Percentiles rank a stretch among this genome's conserved stretches.
phyloP scores from a whole-genome alignment of 2,113 vertebrate species.

The Numenius arquata region DNA sequence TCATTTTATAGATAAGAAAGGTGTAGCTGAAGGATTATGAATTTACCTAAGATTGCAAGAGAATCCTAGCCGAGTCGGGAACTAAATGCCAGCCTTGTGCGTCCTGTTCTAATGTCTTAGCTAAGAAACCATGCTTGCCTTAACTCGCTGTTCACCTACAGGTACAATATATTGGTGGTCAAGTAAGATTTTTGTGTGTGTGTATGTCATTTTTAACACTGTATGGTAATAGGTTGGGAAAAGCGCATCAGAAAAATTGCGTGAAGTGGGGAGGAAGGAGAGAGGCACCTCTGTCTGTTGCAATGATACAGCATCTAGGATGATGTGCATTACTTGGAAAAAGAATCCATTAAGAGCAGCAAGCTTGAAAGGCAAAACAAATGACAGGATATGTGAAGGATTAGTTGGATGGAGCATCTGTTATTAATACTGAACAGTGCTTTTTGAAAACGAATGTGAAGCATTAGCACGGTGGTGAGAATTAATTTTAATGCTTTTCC shows the following conservation, averaged over 20 bases:
- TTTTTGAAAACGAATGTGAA: slow-evolving; percentile 29
- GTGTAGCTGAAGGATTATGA: not conserved
- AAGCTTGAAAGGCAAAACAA: slow-evolving; percentile 40
- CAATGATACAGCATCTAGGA: not conserved
- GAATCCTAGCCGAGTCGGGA: not conserved
- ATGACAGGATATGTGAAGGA: slow-evolving; percentile 40
- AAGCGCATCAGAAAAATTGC: not conserved
- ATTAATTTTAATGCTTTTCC: slow-evolving; percentile 42
- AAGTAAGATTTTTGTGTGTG: not conserved
- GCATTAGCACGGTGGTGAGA: not conserved
- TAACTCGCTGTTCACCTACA: not conserved
- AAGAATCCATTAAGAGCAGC: slow-evolving; percentile 22
- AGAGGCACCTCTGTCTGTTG: not conserved
- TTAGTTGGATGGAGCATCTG: slow-evolving; percentile 25
- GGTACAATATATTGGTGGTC: not conserved
- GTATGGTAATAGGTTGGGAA: not conserved
- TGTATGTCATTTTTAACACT: not conserved
- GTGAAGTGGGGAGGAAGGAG: not conserved
- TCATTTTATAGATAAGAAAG: not conserved
- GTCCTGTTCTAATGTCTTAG: not conserved
- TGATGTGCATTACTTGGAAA: not conserved
- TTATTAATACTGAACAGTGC: slow-evolving; percentile 27
- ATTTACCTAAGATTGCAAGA: not conserved
- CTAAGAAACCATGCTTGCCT: not conserved
- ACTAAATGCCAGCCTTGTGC: not conserved